Percentiles rank a stretch among this genome's conserved stretches.
These are phyloP conservation scores for Ginglymostoma cirratum DNA, from an alignment of 2,113 vertebrate genomes.

Conservation along the genomic window DNA sequence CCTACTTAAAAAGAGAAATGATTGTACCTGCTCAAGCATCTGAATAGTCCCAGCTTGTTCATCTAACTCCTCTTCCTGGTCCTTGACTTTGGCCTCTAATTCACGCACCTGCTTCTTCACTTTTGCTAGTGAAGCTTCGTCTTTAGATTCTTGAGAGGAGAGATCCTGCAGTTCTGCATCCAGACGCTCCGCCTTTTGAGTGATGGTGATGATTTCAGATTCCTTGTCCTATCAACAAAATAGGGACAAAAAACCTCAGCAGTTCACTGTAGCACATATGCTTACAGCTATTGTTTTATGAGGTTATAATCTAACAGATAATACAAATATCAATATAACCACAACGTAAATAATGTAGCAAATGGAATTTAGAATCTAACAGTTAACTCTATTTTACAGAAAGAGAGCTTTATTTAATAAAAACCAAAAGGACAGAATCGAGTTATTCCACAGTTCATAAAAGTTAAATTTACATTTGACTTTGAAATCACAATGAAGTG, in stretches of 20 bases:
- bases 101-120: conserved; percentile 89
- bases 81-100: conserved; percentile 87
- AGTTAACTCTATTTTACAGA: neutral
- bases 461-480: neutral
- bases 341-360: neutral
- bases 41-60: conserved; percentile 95
- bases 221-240: conserved; percentile 75
- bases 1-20: neutral
- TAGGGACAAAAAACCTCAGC: neutral
- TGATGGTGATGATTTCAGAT: conserved; percentile 69
- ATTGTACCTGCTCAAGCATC: conserved; percentile 88
- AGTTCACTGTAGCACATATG: neutral
- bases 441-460: neutral
- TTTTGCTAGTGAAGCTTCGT: conserved; percentile 86
- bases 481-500: neutral
- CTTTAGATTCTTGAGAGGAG: conserved; percentile 90
- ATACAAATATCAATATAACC: neutral
- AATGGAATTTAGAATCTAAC: neutral
- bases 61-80: conserved; percentile 95
- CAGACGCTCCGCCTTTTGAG: conserved; percentile 76
- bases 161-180: conserved; percentile 88
- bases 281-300: neutral
- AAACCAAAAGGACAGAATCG: neutral
- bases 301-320: neutral
- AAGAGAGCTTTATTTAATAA: neutral